phyloP scores from a whole-genome alignment of 2,797 vertebrate genomes.

The Anableps anableps region DNA sequence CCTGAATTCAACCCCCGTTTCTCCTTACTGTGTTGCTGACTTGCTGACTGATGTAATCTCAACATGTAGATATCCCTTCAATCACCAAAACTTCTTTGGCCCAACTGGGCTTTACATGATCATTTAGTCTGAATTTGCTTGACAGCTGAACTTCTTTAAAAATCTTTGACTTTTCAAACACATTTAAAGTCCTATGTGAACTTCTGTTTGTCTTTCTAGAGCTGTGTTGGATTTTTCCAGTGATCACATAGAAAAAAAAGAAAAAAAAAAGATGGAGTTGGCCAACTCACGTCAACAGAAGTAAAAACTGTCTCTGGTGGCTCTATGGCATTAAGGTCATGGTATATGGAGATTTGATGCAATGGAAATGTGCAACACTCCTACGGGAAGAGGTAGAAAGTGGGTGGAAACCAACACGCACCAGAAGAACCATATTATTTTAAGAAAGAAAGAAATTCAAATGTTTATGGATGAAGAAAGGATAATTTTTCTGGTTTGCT shows the following conservation, averaged over 20 bases:
- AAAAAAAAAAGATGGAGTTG: not conserved
- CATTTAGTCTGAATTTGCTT: not conserved
- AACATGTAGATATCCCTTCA: not conserved
- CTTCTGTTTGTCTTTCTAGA: slow-evolving; percentile 2
- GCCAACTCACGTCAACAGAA: slow-evolving; percentile 67
- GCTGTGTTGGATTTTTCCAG: slow-evolving; percentile 55
- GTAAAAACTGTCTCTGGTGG: slow-evolving; percentile 65
- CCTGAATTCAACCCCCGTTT: slow-evolving; percentile 1
- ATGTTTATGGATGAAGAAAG: slow-evolving; percentile 27
- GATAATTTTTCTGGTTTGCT: slow-evolving; percentile 13
- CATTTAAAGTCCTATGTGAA: slow-evolving; percentile 8
- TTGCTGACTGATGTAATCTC: not conserved
- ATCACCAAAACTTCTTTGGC: not conserved
- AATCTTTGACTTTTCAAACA: slow-evolving; percentile 43
- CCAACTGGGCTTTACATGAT: not conserved
- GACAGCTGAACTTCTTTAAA: slow-evolving; percentile 2
- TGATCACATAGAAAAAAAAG: slow-evolving; percentile 61
- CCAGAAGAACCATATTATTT: not conserved
- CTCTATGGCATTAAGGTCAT: slow-evolving; percentile 60
- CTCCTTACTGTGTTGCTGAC: not conserved
- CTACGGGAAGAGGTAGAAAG: slow-evolving; percentile 30
- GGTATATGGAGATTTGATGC: slow-evolving; percentile 59
- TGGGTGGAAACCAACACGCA: slow-evolving; percentile 32
- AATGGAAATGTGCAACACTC: slow-evolving; percentile 65
- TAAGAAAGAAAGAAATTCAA: not conserved